These are phyloP conservation scores for Chiloscyllium plagiosum DNA, from an alignment of 2,113 vertebrate species.

Conservation along the genomic window DNA sequence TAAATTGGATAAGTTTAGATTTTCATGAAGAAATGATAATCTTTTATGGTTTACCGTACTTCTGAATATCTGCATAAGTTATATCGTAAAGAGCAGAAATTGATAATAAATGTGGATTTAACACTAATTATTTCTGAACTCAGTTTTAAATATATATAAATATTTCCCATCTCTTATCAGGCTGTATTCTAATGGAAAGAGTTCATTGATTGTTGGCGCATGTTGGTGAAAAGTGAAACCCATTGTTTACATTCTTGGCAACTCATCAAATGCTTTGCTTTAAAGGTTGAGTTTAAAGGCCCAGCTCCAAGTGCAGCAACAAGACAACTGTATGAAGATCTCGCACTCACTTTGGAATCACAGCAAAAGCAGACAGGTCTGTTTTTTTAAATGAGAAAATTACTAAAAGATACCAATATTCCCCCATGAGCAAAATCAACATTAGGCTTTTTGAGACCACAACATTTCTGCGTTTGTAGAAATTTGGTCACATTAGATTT, in stretches of 20 bases:
- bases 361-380: not conserved
- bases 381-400: not conserved
- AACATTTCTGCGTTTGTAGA: not conserved
- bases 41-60: too few species aligned
- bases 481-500: not conserved
- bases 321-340: not conserved
- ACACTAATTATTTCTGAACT: not conserved
- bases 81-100: not conserved
- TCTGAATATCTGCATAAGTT: not conserved
- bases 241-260: not conserved
- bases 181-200: not conserved
- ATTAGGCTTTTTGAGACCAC: not conserved
- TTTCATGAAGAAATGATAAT: too few species aligned
- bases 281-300: constrained; percentile 4
- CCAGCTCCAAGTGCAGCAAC: not conserved
- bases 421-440: not conserved
- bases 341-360: not conserved
- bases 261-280: not conserved
- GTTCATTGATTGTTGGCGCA: not conserved
- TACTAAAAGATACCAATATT: not conserved
- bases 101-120: not conserved
- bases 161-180: not conserved
- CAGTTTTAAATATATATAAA: not conserved
- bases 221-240: not conserved
- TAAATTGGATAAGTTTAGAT: too few species aligned